Base-by-base conservation (phyloP, 2,888 invertebrate genomes). In the Phaonia tiefii region DNA sequence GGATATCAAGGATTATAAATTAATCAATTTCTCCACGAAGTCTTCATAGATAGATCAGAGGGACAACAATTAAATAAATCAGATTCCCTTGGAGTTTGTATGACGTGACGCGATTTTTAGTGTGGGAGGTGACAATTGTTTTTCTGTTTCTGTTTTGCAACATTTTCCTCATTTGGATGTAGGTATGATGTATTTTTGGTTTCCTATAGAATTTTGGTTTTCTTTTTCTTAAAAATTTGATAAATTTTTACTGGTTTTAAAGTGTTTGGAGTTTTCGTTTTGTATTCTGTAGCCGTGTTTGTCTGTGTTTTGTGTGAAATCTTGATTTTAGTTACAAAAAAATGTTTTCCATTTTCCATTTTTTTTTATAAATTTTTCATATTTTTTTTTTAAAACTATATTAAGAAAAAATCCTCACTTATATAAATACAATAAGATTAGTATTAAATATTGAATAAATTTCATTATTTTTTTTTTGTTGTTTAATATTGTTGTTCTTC, bases 331-430 rank as follows among this genome's bases (percentile, higher is more conserved):
- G 25, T 80, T 82, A 82, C 69, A 83, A 80, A 70, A 74, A 80
- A 82, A 80, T 79, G 60, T 79, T 74, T 72, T 73, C 63, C 46
- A 42, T 67, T 66, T 82, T 58, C 49, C 39, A 51, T 76, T 78
- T 51, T 72, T 69, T 70, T 56, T 72, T 56, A 65, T 70, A 58
- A 44, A 69, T 73, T 51, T 72, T 76, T 63, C 63, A 79, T 69
- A 73, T 60, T 66, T 80, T 65, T 70, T 75, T 78, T 60, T 75
- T 72, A 78, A 81, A 81, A 81, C 77, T 75, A 72, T 72, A 75
- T 79, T 63, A 72, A 72, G 67, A 75, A 80, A 71, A 77, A 39
- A 74, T 77, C 37, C 65, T 80, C 74, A 80, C 79, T 80, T 80
- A 80, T 49, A 49, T 69, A 80, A 75, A 80, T 80, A 72, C 54